These are phyloP conservation scores for Trichogramma evanescens DNA, from an alignment of 2,888 invertebrate genomes.

Conservation along the genomic window DNA sequence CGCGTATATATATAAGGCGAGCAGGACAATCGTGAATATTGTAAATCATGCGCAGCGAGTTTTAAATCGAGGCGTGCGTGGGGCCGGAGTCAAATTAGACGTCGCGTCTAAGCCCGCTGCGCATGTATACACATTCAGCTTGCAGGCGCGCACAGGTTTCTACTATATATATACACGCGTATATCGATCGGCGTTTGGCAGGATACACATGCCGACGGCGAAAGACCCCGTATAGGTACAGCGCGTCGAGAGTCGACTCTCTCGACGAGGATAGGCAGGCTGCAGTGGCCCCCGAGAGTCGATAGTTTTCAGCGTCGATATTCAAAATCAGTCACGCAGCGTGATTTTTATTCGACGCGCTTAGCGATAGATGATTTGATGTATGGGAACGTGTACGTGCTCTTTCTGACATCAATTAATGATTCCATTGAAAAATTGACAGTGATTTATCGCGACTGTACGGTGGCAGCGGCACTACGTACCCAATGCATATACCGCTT, in stretches of 20 bases:
- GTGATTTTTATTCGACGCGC: background rate
- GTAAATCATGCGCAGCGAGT: constrained; percentile 2
- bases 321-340: too few species aligned
- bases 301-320: too few species aligned
- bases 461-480: constrained; percentile 3
- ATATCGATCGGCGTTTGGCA: too few species aligned
- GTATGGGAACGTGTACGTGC: background rate
- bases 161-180: too few species aligned
- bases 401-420: constrained; percentile 15
- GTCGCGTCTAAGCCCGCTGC: too few species aligned
- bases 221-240: too few species aligned
- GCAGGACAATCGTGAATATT: background rate
- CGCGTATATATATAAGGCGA: too few species aligned
- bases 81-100: too few species aligned
- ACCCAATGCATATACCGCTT: too few species aligned
- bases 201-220: too few species aligned
- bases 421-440: constrained; percentile 15
- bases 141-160: background rate
- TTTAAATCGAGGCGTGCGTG: background rate
- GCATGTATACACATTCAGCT: background rate
- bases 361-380: background rate
- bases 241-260: background rate
- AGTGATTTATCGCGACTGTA: constrained; percentile 10
- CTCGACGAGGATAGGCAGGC: too few species aligned
- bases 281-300: too few species aligned